A percentile compares a stretch with the other conserved stretches of the same genome.
These are phyloP conservation scores for Achlya flavicornis DNA, from an alignment of 2,888 invertebrate species.

Conservation along the genomic window DNA sequence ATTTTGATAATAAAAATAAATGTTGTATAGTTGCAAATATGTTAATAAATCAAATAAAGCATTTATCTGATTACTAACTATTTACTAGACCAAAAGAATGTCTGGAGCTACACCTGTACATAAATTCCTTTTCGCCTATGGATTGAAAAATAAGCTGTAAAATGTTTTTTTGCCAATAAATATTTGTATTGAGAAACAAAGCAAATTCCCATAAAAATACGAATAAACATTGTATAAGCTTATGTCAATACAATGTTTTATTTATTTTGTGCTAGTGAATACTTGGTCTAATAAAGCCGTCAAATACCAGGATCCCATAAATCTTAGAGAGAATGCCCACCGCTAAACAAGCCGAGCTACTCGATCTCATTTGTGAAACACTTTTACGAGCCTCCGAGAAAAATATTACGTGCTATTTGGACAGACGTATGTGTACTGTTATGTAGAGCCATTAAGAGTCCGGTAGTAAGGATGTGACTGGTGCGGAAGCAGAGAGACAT, in stretches of 20 bases:
- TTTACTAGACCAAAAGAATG: no score
- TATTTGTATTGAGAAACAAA: background rate
- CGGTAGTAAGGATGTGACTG: background rate
- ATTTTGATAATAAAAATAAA: no score
- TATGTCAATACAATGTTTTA: background rate
- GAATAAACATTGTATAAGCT: background rate
- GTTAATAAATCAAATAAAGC: no score
- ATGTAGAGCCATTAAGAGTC: background rate
- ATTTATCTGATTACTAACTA: no score
- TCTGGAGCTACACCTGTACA: no score
- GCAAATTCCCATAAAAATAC: no score
- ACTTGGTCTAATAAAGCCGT: slow-evolving; percentile 11
- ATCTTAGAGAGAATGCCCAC: slow-evolving; percentile 14
- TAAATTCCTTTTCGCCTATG: no score
- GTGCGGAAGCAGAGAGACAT: no score
- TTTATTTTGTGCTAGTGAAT: slow-evolving; percentile 3
- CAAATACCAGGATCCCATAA: slow-evolving; percentile 6
- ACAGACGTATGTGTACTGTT: background rate
- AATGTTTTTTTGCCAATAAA: no score
- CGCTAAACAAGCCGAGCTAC: slow-evolving; percentile 10
- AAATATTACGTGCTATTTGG: slow-evolving; percentile 9
- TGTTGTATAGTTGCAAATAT: no score
- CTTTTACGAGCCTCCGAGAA: slow-evolving; percentile 22
- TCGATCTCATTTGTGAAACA: slow-evolving; percentile 17
- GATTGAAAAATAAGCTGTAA: no score